These are phyloP conservation scores for Euleptes europaea DNA, from an alignment of 2,113 vertebrate species.

Conservation along the genomic window DNA sequence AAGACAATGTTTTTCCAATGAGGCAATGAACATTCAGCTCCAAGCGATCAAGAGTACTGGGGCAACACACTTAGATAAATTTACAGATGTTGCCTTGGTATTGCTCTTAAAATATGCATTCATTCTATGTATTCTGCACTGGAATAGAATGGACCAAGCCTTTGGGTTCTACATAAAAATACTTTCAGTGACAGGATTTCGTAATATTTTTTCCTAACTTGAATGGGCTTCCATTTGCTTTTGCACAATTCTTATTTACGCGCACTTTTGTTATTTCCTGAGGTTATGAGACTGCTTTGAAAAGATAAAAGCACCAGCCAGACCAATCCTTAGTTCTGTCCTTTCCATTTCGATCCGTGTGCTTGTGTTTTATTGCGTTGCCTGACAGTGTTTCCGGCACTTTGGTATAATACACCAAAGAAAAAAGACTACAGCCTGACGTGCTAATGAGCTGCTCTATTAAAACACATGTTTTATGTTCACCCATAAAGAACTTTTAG, in stretches of 20 bases:
- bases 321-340: neutral
- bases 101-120: too few relatives aligned
- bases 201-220: constrained; percentile 4
- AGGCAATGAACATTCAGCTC: too few relatives aligned
- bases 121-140: too few relatives aligned
- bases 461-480: constrained; percentile 9
- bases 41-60: too few relatives aligned
- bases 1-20: too few relatives aligned
- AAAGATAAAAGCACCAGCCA: neutral
- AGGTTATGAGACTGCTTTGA: neutral
- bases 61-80: too few relatives aligned
- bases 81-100: too few relatives aligned
- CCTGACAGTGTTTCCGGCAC: neutral
- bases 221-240: constrained; percentile 44
- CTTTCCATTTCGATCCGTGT: neutral
- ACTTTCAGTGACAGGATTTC: neutral
- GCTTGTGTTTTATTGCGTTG: neutral
- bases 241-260: constrained; percentile 45
- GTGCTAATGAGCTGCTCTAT: neutral
- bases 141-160: neutral
- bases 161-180: constrained; percentile 28
- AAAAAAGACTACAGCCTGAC: neutral
- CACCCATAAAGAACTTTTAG: neutral
- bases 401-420: constrained; percentile 15
- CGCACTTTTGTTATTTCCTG: constrained; percentile 11